These are phyloP conservation scores for Plotosus lineatus DNA, from an alignment of 2,113 vertebrate genomes.

Conservation along the genomic window DNA sequence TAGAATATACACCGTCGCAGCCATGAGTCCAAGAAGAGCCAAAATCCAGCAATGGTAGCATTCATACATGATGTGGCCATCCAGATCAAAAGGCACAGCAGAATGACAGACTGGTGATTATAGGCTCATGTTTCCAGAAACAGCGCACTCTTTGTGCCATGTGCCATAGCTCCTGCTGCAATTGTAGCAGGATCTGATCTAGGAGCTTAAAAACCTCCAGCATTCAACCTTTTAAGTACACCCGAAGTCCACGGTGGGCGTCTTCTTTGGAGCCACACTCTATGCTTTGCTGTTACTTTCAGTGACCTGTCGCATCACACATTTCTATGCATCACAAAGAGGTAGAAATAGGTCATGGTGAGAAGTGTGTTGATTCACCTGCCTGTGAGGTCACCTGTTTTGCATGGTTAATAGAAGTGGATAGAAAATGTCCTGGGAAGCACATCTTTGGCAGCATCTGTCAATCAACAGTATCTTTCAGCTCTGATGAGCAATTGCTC, in stretches of 20 bases:
- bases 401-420: no score
- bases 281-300: conserved; percentile 37
- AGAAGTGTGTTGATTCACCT: no score
- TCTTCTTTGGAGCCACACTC: conserved; percentile 38
- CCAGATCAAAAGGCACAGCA: conserved; percentile 36
- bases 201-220: conserved; percentile 11
- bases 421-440: no score
- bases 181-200: conserved; percentile 17
- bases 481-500: no score
- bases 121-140: conserved; percentile 44
- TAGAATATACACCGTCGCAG: conserved; percentile 19
- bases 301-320: conserved; percentile 17
- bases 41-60: conserved; percentile 24
- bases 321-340: not conserved
- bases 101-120: conserved; percentile 39
- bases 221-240: not conserved
- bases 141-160: conserved; percentile 38
- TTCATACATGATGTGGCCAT: conserved; percentile 41
- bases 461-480: no score
- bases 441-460: no score
- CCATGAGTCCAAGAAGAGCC: conserved; percentile 32
- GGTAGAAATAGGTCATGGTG: no score
- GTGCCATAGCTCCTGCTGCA: conserved; percentile 12
- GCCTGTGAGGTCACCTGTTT: no score
- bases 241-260: conserved; percentile 10